Evolutionary conservation across 2,888 invertebrate species (phyloP), one percentile per base, ranked within the genome.

Genomic region (Pheosia tremula): DNA sequence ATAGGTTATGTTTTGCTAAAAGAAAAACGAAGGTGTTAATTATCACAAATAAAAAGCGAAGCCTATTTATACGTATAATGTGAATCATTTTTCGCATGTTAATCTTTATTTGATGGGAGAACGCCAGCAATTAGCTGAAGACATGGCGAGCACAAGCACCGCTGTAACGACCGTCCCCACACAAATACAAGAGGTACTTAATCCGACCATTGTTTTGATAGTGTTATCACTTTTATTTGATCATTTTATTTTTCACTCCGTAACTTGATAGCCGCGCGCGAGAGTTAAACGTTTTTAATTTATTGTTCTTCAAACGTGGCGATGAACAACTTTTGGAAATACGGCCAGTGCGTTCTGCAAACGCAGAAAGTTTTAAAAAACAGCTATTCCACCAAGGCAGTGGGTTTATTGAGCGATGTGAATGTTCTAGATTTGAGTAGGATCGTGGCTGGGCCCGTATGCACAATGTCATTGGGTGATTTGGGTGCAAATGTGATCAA

Each of bases 401-500:
- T 78, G 11, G 95, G 96, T 63, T 96, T 97, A 24, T 86, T 98
- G 53, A 91, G 93, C 62, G 97, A 96, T 64, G 90, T 98, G 49
- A 95, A 96, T 78, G 95, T 98, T 11, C 86, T 98, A 65, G 98
- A 98, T 89, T 85, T 98, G 66, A 97, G 97, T 6, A 94, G 99
- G 75, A 97, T 99, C 52, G 95, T 99, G 4, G 99, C 99, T 36
- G 99, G 99, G 0, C 99, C 99, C 0, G 97, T 97, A 83, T 98
- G 98, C 84, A 97, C 98, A 0, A 98, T 98, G 98, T 95, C 98
- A 60, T 91, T 99, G 37, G 97, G 97, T 2, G 99, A 99, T 90
- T 91, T 98, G 64, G 99, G 99, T 0, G 99, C 99, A 0, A 98
- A 98, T 82, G 95, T 99, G 0, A 96, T 98, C 57, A 99, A 99